Percentiles rank a stretch among this genome's conserved stretches.
These are phyloP conservation scores for Catostylus mosaicus DNA, from an alignment of 30 jellyfish, hydroid and myxozoan species.

Conservation along the genomic window DNA sequence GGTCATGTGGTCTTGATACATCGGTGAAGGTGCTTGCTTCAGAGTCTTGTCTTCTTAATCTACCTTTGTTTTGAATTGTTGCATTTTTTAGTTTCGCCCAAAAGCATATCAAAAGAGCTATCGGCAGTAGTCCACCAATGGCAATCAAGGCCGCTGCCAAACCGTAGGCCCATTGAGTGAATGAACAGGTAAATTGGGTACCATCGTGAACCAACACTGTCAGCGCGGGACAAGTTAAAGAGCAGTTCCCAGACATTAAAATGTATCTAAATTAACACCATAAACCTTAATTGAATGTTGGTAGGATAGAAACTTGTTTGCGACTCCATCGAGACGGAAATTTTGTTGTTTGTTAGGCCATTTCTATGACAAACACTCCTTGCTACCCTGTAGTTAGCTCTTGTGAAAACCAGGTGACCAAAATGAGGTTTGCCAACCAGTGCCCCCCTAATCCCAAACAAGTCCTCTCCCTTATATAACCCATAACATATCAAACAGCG, in stretches of 20 bases:
- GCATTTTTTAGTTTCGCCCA: constrained; percentile 60
- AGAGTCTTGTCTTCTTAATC: constrained; percentile 53
- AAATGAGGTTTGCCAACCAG: too few species aligned
- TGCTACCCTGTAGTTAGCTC: neutral
- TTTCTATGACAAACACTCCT: neutral
- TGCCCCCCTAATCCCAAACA: too few species aligned
- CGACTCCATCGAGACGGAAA: too few species aligned
- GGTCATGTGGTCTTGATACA: constrained; percentile 69
- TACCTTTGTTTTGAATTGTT: neutral
- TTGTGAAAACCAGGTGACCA: neutral
- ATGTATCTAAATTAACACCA: neutral
- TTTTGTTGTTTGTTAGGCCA: neutral
- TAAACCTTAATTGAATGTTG: too few species aligned
- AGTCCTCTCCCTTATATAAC: too few species aligned
- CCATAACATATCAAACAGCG: too few species aligned
- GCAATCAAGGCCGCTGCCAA: constrained; percentile 64
- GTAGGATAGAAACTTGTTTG: too few species aligned
- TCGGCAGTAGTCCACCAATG: constrained; percentile 68
- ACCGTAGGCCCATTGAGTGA: constrained; percentile 77
- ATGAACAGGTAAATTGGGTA: constrained; percentile 41
- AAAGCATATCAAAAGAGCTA: constrained; percentile 34
- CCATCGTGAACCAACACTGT: constrained; percentile 41
- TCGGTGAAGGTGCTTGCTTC: constrained; percentile 71
- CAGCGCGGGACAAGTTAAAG: constrained; percentile 40
- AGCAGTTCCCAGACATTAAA: neutral